Evolutionary conservation across 2,888 invertebrate genomes (phyloP).

Genomic region (Apodemia duryi): DNA sequence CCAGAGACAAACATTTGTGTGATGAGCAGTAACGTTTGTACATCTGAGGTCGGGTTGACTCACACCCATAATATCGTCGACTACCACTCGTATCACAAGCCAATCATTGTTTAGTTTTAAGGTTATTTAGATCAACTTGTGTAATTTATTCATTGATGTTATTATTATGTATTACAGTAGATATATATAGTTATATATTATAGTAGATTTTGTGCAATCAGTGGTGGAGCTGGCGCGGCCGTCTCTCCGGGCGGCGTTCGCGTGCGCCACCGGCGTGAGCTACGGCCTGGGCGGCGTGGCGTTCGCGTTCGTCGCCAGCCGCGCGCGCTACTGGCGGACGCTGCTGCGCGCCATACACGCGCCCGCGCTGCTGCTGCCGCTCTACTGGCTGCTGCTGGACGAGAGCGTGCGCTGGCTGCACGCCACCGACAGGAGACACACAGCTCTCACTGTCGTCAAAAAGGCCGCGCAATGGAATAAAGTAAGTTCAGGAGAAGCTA

Average conservation of each 20-base stretch:
- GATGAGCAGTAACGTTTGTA: no score
- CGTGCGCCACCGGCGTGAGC: constrained; percentile 60
- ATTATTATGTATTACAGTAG: no score
- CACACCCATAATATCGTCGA: no score
- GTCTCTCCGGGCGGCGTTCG: constrained; percentile 58
- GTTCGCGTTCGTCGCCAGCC: constrained; percentile 55
- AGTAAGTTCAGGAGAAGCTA: constrained; percentile 36
- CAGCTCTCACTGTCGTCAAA: constrained; percentile 78
- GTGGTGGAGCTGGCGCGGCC: constrained; percentile 64
- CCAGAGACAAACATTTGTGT: no score
- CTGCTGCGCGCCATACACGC: constrained; percentile 82
- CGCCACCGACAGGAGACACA: constrained; percentile 75
- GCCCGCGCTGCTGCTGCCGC: constrained; percentile 83
- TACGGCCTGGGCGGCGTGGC: constrained; percentile 79
- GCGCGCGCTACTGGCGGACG: constrained; percentile 83
- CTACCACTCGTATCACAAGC: no score
- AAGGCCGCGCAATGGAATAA: constrained; percentile 83
- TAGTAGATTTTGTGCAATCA: constrained; percentile 29
- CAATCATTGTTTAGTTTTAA: no score
- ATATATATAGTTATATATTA: no score
- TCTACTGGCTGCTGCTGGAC: constrained; percentile 83
- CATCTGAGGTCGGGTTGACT: no score
- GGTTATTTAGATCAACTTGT: no score
- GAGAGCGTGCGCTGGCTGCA: constrained; percentile 89
- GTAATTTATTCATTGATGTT: no score